Percentiles rank a stretch among this genome's conserved stretches.
Conservation (phyloP, 2,113 vertebrate species). For the Oostethus manadensis region DNA sequence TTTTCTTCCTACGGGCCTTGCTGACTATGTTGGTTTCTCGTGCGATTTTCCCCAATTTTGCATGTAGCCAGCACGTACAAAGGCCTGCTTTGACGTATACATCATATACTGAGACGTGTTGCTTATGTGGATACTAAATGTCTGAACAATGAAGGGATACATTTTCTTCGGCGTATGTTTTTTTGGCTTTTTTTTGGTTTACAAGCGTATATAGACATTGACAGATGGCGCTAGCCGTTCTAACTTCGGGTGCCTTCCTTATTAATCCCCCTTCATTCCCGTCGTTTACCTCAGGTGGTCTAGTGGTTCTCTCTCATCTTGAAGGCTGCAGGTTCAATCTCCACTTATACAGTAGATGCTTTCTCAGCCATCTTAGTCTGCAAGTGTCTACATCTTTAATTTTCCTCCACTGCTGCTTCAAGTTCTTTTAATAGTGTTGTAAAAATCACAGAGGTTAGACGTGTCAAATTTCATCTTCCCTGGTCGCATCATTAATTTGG, state of each 20-base stretch:
- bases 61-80: too few species aligned
- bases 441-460: conserved; percentile 13
- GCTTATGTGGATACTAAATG: too few species aligned
- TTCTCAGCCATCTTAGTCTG: neutral
- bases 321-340: conserved; percentile 3
- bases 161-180: too few species aligned
- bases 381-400: neutral
- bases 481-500: conserved; percentile 24
- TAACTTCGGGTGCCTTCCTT: neutral
- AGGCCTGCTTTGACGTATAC: too few species aligned
- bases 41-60: too few species aligned
- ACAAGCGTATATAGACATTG: too few species aligned
- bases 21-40: too few species aligned
- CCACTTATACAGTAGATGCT: neutral
- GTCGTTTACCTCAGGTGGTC: neutral
- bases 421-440: conserved; percentile 6
- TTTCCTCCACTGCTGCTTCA: conserved; percentile 1
- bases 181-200: too few species aligned
- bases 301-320: neutral
- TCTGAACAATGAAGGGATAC: too few species aligned
- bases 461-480: conserved; percentile 11
- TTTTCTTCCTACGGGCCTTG: too few species aligned
- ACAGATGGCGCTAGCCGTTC: too few species aligned
- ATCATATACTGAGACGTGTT: too few species aligned
- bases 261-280: neutral